phyloP scores from a whole-genome alignment of 2,888 invertebrate genomes.

The Caenorhabditis angaria region DNA sequence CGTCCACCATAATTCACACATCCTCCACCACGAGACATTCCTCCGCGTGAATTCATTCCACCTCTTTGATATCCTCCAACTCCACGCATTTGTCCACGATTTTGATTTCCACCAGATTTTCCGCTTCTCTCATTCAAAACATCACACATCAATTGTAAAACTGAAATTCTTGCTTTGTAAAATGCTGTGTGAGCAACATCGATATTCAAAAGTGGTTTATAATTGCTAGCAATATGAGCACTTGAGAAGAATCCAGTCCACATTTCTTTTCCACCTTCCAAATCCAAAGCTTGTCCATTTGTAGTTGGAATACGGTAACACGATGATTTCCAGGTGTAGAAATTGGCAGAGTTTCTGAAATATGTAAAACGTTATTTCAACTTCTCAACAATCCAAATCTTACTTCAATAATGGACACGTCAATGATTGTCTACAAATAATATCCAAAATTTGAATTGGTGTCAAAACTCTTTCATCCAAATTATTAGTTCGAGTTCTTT shows the following conservation, averaged over 20 bases:
- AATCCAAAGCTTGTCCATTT: slow-evolving; percentile 55
- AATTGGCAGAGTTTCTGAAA: slow-evolving; percentile 56
- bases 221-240: slow-evolving; percentile 61
- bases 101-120: slow-evolving; percentile 14
- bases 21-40: slow-evolving; percentile 28
- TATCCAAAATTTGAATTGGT: slow-evolving; percentile 73
- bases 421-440: slow-evolving; percentile 66
- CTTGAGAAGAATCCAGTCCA: slow-evolving; percentile 71
- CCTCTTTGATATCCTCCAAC: slow-evolving; percentile 35
- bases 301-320: slow-evolving; percentile 56
- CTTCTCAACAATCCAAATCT: no score
- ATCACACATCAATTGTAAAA: slow-evolving; percentile 68
- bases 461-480: slow-evolving; percentile 63
- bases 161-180: slow-evolving; percentile 63
- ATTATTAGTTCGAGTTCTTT: slow-evolving; percentile 55
- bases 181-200: slow-evolving; percentile 68
- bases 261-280: slow-evolving; percentile 70
- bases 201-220: slow-evolving; percentile 62
- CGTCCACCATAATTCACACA: slow-evolving; percentile 28
- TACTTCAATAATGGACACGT: slow-evolving; percentile 63
- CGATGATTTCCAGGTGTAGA: slow-evolving; percentile 67
- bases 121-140: slow-evolving; percentile 55
- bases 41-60: slow-evolving; percentile 27
- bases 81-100: slow-evolving; percentile 15
- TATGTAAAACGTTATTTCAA: no score